Evolutionary conservation across 2,797 vertebrate species (phyloP).

Genomic region (Chloroceryle inda): DNA sequence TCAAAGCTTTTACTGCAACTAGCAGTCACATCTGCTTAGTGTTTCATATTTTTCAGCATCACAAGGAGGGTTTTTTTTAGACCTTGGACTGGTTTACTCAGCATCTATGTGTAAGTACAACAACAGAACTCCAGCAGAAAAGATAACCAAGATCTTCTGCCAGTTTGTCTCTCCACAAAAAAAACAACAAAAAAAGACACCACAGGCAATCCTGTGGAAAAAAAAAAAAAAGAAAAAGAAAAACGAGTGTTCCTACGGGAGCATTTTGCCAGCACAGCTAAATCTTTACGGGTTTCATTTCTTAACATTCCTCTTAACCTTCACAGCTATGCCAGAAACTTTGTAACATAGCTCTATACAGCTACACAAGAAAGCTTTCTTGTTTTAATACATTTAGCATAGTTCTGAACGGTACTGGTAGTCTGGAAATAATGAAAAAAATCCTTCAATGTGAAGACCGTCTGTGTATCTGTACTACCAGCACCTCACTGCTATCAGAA

Average conservation of each 20-base stretch:
- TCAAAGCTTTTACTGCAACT: conserved; percentile 32
- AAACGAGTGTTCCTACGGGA: neutral
- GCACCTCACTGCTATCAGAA: neutral
- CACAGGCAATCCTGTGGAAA: neutral
- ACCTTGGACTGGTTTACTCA: neutral
- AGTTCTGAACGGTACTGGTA: neutral
- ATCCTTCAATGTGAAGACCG: neutral
- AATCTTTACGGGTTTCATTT: neutral
- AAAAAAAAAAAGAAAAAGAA: neutral
- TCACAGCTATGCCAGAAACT: neutral
- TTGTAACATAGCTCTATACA: neutral
- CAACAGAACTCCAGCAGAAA: neutral
- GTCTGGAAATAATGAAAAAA: neutral
- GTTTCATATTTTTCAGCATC: conserved; percentile 31
- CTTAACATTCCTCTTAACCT: neutral
- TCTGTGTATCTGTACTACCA: neutral
- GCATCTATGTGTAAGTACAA: neutral
- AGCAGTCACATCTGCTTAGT: conserved; percentile 43
- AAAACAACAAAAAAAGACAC: neutral
- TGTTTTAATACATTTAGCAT: neutral
- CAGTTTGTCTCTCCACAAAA: neutral
- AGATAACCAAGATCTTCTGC: neutral
- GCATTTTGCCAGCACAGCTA: neutral
- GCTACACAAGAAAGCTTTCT: neutral
- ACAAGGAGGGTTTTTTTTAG: conserved; percentile 3